Base-by-base conservation (phyloP, 2,113 vertebrate genomes). In the Lontra canadensis region DNA sequence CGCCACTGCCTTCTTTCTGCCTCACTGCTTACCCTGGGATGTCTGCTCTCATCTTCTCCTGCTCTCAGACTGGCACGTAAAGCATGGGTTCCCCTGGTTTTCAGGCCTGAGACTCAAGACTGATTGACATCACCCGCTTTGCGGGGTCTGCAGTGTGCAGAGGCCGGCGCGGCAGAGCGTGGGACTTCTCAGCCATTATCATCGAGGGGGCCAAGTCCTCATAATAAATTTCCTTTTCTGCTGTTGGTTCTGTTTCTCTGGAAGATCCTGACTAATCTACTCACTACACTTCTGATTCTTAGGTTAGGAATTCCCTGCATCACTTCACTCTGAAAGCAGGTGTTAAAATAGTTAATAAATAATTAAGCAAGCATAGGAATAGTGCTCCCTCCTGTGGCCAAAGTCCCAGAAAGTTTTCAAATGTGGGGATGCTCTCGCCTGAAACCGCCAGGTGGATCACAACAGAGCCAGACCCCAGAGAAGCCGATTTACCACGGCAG, bases 371-470 rank as follows among this genome's bases (percentile, higher is more conserved):
- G 31, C 47, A 63, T 65, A 57, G 74, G 86, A 83, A 84, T 7
- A 34, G 79, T 91, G 96, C 97, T 61, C 97, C 96, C 96, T 93
- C 97, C 3, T 90, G 98, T 98, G 97, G 95, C 83, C 74, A 47
- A 65, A 69, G 52, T 84, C 34, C 74, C 59, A 59, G 4, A 55
- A 55, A 49, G 7, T 26, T 57, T 78, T 93, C 55, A 44, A 71
- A 82, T 7, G 31, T 3, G 17, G 39, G 8, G 65, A 82, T 52
- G 5, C 2, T 5, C 1, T 25, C 12, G 8, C 42, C 78, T 74
- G 34, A n/a, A 89, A 73, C 18, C 31, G 17, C 78, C 3, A 21
- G 6, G 36, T 20, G 23, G 25, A 12, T 44, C 20, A 18, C 0
- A 20, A 23, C 0, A 15, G 49, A n/a, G 67, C 18, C 26, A 81